A percentile compares a stretch with the other conserved stretches of the same genome.
Conservation (phyloP, 2,113 vertebrate species). For the Myiagra hebetior region DNA sequence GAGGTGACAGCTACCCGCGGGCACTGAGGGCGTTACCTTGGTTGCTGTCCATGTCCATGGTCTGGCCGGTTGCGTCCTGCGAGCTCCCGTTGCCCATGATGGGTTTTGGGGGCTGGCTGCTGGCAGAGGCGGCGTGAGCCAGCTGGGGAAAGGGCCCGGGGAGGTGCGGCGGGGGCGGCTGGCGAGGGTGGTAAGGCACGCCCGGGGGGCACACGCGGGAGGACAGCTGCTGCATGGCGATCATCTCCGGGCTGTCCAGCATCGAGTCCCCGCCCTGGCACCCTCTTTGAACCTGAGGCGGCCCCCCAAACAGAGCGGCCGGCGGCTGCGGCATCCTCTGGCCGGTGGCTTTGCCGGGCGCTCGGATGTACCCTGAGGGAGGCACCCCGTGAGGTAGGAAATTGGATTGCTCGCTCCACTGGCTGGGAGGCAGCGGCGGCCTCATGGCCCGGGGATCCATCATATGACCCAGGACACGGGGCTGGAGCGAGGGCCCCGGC, state of each 20-base stretch:
- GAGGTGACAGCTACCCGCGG: rapidly evolving
- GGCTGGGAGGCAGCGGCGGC: slow-evolving; percentile 75
- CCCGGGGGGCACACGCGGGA: slow-evolving; percentile 87
- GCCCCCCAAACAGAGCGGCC: slow-evolving; percentile 54
- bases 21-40: slow-evolving; percentile 31
- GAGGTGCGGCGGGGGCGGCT: slow-evolving; percentile 63
- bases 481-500: slow-evolving; percentile 61
- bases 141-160: slow-evolving; percentile 75
- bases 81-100: slow-evolving; percentile 41
- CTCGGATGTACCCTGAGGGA: slow-evolving; percentile 76
- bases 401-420: slow-evolving; percentile 85
- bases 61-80: slow-evolving; percentile 4
- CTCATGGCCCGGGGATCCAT: slow-evolving; percentile 78
- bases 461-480: slow-evolving; percentile 67
- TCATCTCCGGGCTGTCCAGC: slow-evolving; percentile 98
- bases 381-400: slow-evolving; percentile 80
- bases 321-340: slow-evolving; percentile 61
- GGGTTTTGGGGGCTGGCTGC: slow-evolving; percentile 52
- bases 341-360: slow-evolving; percentile 66
- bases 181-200: slow-evolving; percentile 74
- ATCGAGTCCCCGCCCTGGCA: slow-evolving; percentile 86
- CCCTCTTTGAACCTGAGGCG: slow-evolving; percentile 75
- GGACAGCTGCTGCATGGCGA: slow-evolving; percentile 95
- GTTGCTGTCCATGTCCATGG: slow-evolving; percentile 46
- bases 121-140: slow-evolving; percentile 63